Evolutionary conservation across 2,113 vertebrate species (phyloP), one percentile per base, ranked within the genome.

Genomic region (Aix galericulata): DNA sequence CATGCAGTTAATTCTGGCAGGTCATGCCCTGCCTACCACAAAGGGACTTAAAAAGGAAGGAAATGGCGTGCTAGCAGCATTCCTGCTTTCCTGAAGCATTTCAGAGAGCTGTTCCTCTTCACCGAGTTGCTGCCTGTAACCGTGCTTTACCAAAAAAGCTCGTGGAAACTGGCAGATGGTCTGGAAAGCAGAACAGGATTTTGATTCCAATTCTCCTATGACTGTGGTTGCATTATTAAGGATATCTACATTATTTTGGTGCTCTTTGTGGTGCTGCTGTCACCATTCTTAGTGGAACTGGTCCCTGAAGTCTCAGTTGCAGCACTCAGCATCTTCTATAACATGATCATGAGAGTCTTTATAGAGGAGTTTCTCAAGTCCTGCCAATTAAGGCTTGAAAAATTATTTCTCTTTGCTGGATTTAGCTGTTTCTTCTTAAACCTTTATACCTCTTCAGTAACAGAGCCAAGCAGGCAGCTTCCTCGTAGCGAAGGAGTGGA

Each of bases 11-110:
- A 86, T 90, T 95, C 82, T 88, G 69, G 16, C 27, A 89, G 64
- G 52, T 82, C 68, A 17, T 86, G 75, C 55, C 27, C 68, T 88
- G 59, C 40, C 64, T 77, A 29, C 34, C 32, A 55, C 31, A 50
- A n/a, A 93, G 58, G 67, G 27, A 85, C 76, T 77, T 94, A 58
- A 55, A 75, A 91, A 72, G 53, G 55, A 73, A 74, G 55, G 67
- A 36, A 80, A n/a, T 58, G 6, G 2, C 27, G 7, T 14, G 18
- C 77, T 77, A 71, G 66, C 40, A 74, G 67, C n/a, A 50, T 74
- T 83, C 36, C 50, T 44, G 18, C 4, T 9, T 91, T 94, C 86
- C 58, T 64, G n/a, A 72, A 72, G 50, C 6, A 0, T 77, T 80
- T 71, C 38, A 73, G 46, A 92, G 87, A 77, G 25, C 8, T 94